Evolutionary conservation across 2,797 vertebrate species (phyloP), one percentile per base, ranked within the genome.

Genomic region (Gorsachius magnificus): DNA sequence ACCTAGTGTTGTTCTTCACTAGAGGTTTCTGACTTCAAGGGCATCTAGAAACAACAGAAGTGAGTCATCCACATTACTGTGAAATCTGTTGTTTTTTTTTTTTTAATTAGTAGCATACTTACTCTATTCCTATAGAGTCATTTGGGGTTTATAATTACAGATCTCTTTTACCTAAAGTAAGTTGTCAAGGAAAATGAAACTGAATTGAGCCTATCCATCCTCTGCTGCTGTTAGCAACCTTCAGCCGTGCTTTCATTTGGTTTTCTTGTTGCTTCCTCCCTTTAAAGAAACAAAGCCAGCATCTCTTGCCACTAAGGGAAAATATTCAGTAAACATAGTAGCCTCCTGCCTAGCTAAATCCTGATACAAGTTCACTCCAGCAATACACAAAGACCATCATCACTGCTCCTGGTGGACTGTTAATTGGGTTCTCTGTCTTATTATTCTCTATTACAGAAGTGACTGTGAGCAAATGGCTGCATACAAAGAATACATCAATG

Each of bases 31-130:
- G 60, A 87, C 60, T 76, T 65, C 18, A 91, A 82, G 69, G 38
- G 14, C 69, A 51, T 45, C 33, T n/a, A 70, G 53, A 91, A 86
- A 56, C 76, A 87, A 35, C 24, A 45, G 41, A 75, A 77, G 56
- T 83, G 83, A 96, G 41, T 90, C 76, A 93, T 94, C 66, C 35
- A 93, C 94, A 54, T 86, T 48, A 63, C 33, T 53, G 41, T 9
- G 28, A 78, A 70, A 11, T n/a, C 29, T 77, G 25, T 20, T 43
- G 3, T 38, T 8, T 46, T 29, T 54, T 29, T 54, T 31, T 18
- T 83, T 65, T 57, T 5, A 45, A 16, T 81, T 57, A 29, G 64
- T 36, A 94, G 31, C 35, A 72, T 50, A 72, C 14, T 57, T 76
- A 38, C 54, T 38, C 16, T 18, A 3, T 78, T 92, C 58, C 68